Conservation (phyloP, 2,797 vertebrate species). For the Sebastes steindachneri region DNA sequence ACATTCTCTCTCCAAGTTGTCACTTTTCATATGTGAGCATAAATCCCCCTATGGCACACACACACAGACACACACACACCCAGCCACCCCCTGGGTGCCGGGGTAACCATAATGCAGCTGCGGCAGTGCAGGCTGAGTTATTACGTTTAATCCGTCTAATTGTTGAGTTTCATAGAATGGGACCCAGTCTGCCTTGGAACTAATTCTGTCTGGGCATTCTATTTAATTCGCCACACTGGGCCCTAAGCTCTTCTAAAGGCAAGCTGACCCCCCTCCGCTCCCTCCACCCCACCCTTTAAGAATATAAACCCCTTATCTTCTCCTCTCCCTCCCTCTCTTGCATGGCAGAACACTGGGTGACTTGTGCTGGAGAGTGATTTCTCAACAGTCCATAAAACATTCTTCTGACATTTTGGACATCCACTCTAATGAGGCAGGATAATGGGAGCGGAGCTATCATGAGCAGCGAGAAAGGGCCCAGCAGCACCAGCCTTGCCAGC, state of each 20-base stretch:
- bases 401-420: conserved; percentile 83
- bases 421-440: conserved; percentile 74
- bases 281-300: conserved; percentile 73
- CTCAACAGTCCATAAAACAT: conserved; percentile 85
- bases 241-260: conserved; percentile 81
- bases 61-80: conserved; percentile 5
- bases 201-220: conserved; percentile 87
- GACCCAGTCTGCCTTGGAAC: conserved; percentile 82
- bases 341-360: conserved; percentile 80
- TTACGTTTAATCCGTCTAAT: conserved; percentile 82
- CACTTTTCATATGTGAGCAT: conserved; percentile 62
- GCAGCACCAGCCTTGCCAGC: conserved; percentile 47
- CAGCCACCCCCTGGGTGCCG: conserved; percentile 51
- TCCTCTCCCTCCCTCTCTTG: conserved; percentile 62
- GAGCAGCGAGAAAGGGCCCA: conserved; percentile 16
- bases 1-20: conserved; percentile 54
- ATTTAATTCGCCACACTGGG: conserved; percentile 85
- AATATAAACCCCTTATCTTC: conserved; percentile 86
- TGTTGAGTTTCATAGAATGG: conserved; percentile 82
- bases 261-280: conserved; percentile 59
- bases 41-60: conserved; percentile 40
- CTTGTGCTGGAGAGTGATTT: conserved; percentile 84
- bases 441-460: conserved; percentile 67
- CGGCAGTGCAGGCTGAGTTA: conserved; percentile 71
- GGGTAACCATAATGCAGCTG: conserved; percentile 78